Evolutionary conservation across 2,113 vertebrate species (phyloP).

Genomic region (Osmerus eperlanus): DNA sequence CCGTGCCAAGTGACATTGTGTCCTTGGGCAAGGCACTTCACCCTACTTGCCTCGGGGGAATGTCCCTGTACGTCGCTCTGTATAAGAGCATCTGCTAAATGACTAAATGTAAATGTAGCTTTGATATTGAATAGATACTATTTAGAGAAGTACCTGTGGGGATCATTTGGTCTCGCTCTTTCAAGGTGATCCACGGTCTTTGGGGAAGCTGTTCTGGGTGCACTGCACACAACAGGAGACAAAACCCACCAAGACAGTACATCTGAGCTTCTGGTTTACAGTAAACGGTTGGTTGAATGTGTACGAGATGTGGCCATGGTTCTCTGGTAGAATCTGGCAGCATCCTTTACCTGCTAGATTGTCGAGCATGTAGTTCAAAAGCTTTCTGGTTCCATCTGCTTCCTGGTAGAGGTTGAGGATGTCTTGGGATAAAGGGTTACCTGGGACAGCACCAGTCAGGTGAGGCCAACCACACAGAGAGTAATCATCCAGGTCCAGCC

Average conservation of each 20-base stretch:
- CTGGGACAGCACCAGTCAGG: slow-evolving; percentile 60
- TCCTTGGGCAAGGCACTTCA: no score
- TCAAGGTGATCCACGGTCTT: slow-evolving; percentile 97
- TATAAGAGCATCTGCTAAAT: no score
- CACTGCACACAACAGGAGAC: slow-evolving; percentile 69
- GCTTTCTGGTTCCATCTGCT: slow-evolving; percentile 95
- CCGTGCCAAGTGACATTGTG: no score
- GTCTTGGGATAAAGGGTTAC: slow-evolving; percentile 99
- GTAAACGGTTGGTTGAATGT: slow-evolving; percentile 15
- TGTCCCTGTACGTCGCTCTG: no score
- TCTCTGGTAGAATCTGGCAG: neutral
- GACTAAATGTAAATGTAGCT: no score
- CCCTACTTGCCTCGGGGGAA: no score
- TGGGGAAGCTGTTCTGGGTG: slow-evolving; percentile 98
- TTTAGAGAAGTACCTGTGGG: neutral
- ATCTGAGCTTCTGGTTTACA: slow-evolving; percentile 8
- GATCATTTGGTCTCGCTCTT: slow-evolving; percentile 92
- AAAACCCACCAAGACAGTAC: neutral
- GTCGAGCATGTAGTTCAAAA: slow-evolving; percentile 99
- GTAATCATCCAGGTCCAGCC: neutral
- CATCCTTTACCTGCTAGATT: slow-evolving; percentile 70
- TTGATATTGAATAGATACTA: neutral
- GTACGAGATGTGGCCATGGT: neutral
- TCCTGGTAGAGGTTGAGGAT: slow-evolving; percentile 98
- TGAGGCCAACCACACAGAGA: neutral